Conservation (phyloP, 2,797 vertebrate genomes). For the Prionace glauca region DNA sequence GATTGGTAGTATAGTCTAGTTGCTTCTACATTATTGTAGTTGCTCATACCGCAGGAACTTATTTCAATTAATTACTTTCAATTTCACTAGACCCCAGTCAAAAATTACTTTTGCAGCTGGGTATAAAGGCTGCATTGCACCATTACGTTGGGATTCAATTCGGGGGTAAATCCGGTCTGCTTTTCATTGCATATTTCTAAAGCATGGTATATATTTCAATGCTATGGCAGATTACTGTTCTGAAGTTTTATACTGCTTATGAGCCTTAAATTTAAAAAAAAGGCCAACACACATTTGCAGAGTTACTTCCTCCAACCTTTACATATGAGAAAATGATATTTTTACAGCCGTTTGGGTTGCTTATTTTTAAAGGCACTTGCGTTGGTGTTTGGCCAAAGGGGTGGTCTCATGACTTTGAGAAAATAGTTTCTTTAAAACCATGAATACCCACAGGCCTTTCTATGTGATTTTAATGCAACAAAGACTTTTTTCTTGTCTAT, state of each 20-base stretch:
- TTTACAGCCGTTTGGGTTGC: conserved; percentile 3
- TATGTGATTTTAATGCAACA: background rate
- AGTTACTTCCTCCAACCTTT: background rate
- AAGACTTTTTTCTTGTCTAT: conserved; percentile 4
- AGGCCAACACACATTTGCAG: background rate
- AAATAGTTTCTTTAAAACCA: background rate
- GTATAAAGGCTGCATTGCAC: background rate
- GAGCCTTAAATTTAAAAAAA: background rate
- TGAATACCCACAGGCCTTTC: background rate
- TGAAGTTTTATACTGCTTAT: background rate
- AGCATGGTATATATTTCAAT: background rate
- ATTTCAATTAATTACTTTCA: background rate
- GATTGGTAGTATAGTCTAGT: background rate
- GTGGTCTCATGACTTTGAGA: background rate
- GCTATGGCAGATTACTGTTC: background rate
- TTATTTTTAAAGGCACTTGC: background rate
- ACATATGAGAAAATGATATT: background rate
- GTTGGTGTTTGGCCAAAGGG: background rate
- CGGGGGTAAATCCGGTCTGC: background rate
- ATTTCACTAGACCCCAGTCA: background rate
- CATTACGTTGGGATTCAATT: background rate
- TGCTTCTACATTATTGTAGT: background rate
- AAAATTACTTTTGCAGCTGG: conserved; percentile 12
- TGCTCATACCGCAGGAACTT: background rate
- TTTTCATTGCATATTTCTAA: background rate